These are phyloP conservation scores for Parazoanthus darwini DNA, from an alignment of 92 coral and sea anemone genomes.

Conservation along the genomic window DNA sequence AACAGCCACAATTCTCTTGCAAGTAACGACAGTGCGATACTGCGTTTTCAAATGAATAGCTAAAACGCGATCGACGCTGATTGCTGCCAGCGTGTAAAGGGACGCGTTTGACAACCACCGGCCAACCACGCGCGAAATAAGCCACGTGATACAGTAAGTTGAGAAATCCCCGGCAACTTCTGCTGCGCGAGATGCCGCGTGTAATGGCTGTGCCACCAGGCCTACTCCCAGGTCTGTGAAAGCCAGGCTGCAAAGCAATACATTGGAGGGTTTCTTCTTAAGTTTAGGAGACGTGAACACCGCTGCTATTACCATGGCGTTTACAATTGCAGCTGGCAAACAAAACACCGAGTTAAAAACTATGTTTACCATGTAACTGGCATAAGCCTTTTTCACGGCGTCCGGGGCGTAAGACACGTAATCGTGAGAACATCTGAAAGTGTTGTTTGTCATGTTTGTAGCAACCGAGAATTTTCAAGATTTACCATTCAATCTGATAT, in stretches of 20 bases:
- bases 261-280: slow-evolving; percentile 21
- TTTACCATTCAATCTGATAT: not conserved
- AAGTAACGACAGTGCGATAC: slow-evolving; percentile 1
- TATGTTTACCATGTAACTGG: not conserved
- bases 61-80: slow-evolving; percentile 12
- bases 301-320: slow-evolving; percentile 39
- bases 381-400: not conserved
- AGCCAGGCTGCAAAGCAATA: slow-evolving; percentile 33
- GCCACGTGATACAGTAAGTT: slow-evolving; percentile 10
- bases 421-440: slow-evolving; percentile 3
- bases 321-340: slow-evolving; percentile 25
- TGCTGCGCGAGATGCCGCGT: slow-evolving; percentile 21
- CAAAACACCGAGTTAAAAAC: not conserved
- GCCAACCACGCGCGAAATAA: slow-evolving; percentile 2
- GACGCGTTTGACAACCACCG: slow-evolving; percentile 13
- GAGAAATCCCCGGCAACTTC: slow-evolving; percentile 9
- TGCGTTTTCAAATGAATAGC: slow-evolving; percentile 1
- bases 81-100: slow-evolving; percentile 17
- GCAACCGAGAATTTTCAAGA: not conserved
- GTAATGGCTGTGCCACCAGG: slow-evolving; percentile 38
- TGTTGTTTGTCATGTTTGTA: not conserved
- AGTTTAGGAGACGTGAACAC: slow-evolving; percentile 27
- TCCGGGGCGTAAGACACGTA: slow-evolving; percentile 15
- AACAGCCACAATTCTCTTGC: not conserved
- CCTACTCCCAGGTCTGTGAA: slow-evolving; percentile 44